Evolutionary conservation across 2,888 invertebrate species (phyloP), one percentile per base, ranked within the genome.

Genomic region (Trypoxylon attenuatum): DNA sequence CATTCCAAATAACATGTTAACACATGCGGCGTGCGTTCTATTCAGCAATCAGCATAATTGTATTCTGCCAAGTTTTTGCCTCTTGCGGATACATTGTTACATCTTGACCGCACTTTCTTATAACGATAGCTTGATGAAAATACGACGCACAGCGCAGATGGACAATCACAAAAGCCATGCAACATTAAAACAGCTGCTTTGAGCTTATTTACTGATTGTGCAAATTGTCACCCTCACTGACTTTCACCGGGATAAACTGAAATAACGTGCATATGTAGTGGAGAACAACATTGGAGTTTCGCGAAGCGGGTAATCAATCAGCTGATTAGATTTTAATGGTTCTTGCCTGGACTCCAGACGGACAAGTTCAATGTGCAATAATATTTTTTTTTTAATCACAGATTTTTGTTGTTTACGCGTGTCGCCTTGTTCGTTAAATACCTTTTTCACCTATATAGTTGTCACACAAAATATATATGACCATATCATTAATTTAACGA

Each of bases 261-360:
- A 25, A 21, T 19, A 45, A 53, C 23, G 47, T 39, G 50, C 33
- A n/a, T 50, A 51, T 27, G 8, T 50, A 25, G 13, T 50, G 33
- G 16, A 27, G 49, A 23, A 25, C 19, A 29, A 43, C 23, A 38
- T 53, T 21, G 23, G 21, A 54, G 39, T 19, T 15, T 57, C 51
- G 13, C 46, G 41, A 23, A 27, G 47, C 47, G 64, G 52, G 10
- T 23, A 33, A 61, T 52, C 52, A 57, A 57, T 49, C 47, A 65
- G 49, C 43, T 58, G 61, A 70, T 43, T 29, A 57, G 51, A 47
- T 41, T 29, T 23, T 49, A 19, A 25, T 38, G 56, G 25, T 59
- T 55, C 70, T 66, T 62, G 62, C 70, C 56, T 66, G 42, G 38
- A 51, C 46, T 56, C n/a, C 22, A 41, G 62, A 53, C 38, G 46